Percentiles rank a stretch among this genome's conserved stretches.
These are phyloP conservation scores for Agapornis canus DNA, from an alignment of 2,797 vertebrate genomes.

Conservation along the genomic window DNA sequence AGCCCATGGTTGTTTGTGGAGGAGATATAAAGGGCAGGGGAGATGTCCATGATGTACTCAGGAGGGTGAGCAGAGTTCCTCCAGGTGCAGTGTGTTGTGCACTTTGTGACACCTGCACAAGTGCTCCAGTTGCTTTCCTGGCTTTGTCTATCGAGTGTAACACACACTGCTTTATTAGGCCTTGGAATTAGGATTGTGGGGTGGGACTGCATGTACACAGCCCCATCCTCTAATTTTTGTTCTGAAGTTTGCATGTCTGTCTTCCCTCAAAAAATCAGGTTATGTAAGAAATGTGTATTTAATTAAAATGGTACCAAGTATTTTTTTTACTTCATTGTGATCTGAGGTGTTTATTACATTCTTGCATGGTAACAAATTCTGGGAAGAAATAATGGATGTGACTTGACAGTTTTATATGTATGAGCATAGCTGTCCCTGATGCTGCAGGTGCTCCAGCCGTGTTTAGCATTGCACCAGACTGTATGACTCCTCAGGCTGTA, in stretches of 20 bases:
- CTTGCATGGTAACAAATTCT: background rate
- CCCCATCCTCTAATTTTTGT: background rate
- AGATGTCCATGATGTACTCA: background rate
- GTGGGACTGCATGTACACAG: background rate
- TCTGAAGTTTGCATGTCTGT: background rate
- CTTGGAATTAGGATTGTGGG: background rate
- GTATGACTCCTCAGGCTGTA: background rate
- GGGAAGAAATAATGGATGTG: background rate
- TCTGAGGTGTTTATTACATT: background rate
- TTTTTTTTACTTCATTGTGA: background rate
- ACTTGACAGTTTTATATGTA: rapidly evolving
- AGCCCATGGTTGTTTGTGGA: background rate
- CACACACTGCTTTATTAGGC: background rate
- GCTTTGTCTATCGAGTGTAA: background rate
- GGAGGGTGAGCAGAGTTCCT: background rate
- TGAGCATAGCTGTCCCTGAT: background rate
- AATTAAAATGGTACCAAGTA: background rate
- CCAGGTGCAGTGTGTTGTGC: background rate
- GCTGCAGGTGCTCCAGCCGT: rapidly evolving
- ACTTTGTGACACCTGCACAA: background rate
- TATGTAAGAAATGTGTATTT: background rate
- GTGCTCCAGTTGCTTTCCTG: background rate
- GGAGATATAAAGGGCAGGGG: background rate
- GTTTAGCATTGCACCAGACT: background rate
- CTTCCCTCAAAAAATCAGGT: background rate